phyloP scores from a whole-genome alignment of 2,113 vertebrate species.

The Psittacus erithacus region DNA sequence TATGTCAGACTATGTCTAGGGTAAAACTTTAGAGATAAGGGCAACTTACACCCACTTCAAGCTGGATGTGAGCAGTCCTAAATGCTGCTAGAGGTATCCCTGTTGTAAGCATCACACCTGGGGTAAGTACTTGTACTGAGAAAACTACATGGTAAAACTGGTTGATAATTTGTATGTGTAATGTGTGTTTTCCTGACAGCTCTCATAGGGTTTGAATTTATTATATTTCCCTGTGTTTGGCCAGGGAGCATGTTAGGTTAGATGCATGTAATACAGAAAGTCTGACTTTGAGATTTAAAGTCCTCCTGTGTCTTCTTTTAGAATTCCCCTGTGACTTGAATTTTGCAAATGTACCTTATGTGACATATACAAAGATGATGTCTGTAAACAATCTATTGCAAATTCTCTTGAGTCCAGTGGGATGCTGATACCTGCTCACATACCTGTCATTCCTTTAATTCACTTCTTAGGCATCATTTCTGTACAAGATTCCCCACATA shows the following conservation, averaged over 20 bases:
- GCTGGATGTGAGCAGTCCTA: not conserved
- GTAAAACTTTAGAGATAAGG: not conserved
- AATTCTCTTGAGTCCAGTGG: not conserved
- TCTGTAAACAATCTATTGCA: not conserved
- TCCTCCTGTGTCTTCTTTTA: not conserved
- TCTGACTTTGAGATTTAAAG: not conserved
- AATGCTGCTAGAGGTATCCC: not conserved
- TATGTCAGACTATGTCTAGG: not conserved
- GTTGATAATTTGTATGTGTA: not conserved
- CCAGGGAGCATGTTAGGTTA: not conserved
- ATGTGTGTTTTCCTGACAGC: not conserved
- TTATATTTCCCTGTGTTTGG: not conserved
- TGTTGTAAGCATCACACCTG: not conserved
- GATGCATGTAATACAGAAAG: not conserved
- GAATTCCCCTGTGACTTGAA: not conserved
- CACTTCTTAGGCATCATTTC: not conserved
- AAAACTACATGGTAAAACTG: not conserved
- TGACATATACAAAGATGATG: not conserved
- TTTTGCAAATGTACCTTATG: not conserved
- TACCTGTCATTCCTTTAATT: not conserved
- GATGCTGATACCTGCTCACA: not conserved
- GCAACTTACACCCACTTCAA: not conserved
- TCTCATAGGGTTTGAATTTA: not conserved
- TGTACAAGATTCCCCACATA: not conserved
- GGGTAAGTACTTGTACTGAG: not conserved